A percentile compares a stretch with the other conserved stretches of the same genome.
Conservation (phyloP, 1,140 invertebrate species). For the Battus philenor region DNA sequence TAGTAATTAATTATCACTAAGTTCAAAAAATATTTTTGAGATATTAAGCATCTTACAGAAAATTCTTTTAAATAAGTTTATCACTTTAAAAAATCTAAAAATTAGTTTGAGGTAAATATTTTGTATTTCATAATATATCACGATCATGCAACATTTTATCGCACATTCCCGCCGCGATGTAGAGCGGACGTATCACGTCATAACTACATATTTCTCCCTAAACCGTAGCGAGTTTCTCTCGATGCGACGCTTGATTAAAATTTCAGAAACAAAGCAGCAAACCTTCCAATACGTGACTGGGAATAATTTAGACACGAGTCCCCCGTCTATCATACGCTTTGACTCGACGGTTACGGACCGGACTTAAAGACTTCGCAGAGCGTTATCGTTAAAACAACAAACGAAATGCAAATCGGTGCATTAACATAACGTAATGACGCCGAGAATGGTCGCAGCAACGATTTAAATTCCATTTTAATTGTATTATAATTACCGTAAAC, state of each 20-base stretch:
- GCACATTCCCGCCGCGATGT: no score
- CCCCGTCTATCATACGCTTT: conserved; percentile 48
- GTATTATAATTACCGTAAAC: not conserved
- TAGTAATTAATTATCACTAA: no score
- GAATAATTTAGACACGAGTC: conserved; percentile 57
- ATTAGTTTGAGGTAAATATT: no score
- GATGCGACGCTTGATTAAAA: conserved; percentile 46
- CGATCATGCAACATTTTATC: no score
- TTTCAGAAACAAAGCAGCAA: conserved; percentile 57
- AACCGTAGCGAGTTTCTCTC: not conserved
- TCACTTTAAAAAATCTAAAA: no score
- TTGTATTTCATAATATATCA: no score
- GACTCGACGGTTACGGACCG: conserved; percentile 40
- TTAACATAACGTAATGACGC: conserved; percentile 7
- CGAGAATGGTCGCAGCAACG: not conserved
- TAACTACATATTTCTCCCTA: not conserved
- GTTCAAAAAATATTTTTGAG: no score
- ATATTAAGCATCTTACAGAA: no score
- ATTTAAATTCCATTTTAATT: conserved; percentile 11
- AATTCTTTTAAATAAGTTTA: no score
- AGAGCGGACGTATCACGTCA: not conserved
- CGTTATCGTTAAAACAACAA: conserved; percentile 51
- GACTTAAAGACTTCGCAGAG: conserved; percentile 36
- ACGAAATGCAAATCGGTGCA: conserved; percentile 34
- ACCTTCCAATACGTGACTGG: conserved; percentile 51